Base-by-base conservation (phyloP, 2,113 vertebrate genomes). In the human (Homo sapiens) region DNA sequence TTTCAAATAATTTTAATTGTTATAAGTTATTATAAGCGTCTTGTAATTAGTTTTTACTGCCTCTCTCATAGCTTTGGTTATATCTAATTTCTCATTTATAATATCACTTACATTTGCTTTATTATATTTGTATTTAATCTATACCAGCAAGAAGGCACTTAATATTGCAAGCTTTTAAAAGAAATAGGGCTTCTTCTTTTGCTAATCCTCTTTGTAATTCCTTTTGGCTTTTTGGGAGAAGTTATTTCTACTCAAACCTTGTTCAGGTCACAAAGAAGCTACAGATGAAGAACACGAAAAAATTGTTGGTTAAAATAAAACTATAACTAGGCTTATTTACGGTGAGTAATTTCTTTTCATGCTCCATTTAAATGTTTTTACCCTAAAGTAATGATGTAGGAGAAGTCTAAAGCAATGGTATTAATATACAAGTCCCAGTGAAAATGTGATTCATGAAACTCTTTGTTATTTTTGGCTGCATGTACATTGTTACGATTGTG, bases 261-360 rank as follows among this genome's bases (percentile, higher is more conserved):
- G 99, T 91, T 99, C 99, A 91, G 99, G 99, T 97, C 99, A 99
- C 98, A 99, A 99, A 98, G 99, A 99, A 97, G 99, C 99, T 59
- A 99, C 99, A 8, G 99, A 99, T 94, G 99, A 99, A 98, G 99
- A 99, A 96, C 99, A 99, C 93, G n/a, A 99, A 99, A 98, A 99
- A 99, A 98, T 99, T 99, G 99, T 98, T 99, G 98, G 99, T 99
- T 98, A 99, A 99, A 98, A 99, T 99, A 94, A 99, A 99, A 99
- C 99, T 85, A 99, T 99, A 98, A 99, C 99, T 99, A 99, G 99
- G 98, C 99, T 99, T 97, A 99, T 99, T 25, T 59, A 25, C 10
- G 23, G 57, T 59, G 22, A 59, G 22, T 25, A 59, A 59, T 59
- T 59, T 59, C 98, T n/a, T 59, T 59, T 89, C 5, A 59, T 59